Conservation (phyloP, 64 coral and sea anemone species). For the Platygyra sinensis region DNA sequence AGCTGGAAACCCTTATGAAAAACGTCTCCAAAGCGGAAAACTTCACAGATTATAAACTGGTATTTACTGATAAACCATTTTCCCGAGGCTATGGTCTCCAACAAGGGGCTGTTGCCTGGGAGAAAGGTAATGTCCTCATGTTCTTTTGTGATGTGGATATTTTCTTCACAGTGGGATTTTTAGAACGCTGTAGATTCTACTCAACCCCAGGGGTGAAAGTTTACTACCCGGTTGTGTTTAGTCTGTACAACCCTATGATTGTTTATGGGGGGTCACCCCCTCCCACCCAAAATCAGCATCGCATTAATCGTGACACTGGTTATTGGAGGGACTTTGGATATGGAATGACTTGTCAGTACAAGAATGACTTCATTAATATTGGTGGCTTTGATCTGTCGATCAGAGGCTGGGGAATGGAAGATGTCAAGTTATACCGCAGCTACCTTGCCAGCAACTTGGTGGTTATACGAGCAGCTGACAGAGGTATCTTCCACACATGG, state of each 20-base stretch:
- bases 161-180: slow-evolving; percentile 71
- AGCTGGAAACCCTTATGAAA: slow-evolving; percentile 48
- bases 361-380: slow-evolving; percentile 83
- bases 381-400: slow-evolving; percentile 95
- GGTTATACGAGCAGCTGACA: slow-evolving; percentile 83
- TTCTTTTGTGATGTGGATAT: slow-evolving; percentile 99
- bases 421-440: slow-evolving; percentile 83
- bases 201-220: slow-evolving; percentile 79
- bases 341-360: slow-evolving; percentile 96
- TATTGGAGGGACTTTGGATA: slow-evolving; percentile 98
- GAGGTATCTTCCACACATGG: slow-evolving; percentile 91
- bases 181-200: slow-evolving; percentile 88
- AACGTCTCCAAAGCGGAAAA: slow-evolving; percentile 76
- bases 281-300: slow-evolving; percentile 36
- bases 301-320: slow-evolving; percentile 80
- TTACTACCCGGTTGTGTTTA: slow-evolving; percentile 96
- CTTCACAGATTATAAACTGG: slow-evolving; percentile 87
- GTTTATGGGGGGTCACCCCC: slow-evolving; percentile 80
- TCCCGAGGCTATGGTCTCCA: slow-evolving; percentile 91
- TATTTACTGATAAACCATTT: slow-evolving; percentile 76
- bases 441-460: slow-evolving; percentile 75
- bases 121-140: slow-evolving; percentile 90
- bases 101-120: slow-evolving; percentile 84
- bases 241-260: slow-evolving; percentile 88
- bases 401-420: slow-evolving; percentile 94